Evolutionary conservation across 2,797 vertebrate genomes (phyloP), one percentile per base, ranked within the genome.

Genomic region (Pseudochirops corinnae): DNA sequence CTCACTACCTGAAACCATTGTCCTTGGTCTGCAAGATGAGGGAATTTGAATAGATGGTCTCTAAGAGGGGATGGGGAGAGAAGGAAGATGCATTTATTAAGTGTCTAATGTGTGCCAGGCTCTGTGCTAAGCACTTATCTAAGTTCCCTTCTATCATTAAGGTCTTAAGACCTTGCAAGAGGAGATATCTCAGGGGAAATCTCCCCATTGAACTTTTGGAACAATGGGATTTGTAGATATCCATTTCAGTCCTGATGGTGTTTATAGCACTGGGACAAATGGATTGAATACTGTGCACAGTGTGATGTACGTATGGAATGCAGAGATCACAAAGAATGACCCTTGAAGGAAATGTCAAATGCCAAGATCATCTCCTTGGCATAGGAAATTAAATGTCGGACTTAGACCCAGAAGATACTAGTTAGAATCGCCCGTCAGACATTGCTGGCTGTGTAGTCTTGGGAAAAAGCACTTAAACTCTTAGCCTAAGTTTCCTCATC

Each of bases 281-380:
- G 87, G 11, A n/a, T 53, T 16, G 57, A 52, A 12, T 53, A 62
- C 87, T 92, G 11, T 55, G 31, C 10, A 62, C 26, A 91, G 9
- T 56, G 33, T 1, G 33, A 29, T 46, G 29, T 29, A 24, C 1
- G 3, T 21, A 12, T 55, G 53, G 26, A 95, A 58, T 39, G 7
- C 55, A 33, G 5, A 26, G 6, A 58, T 58, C 57, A 58, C 57
- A 58, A 58, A 9, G 57, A 14, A 24, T 92, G 3, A 7, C 7
- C 26, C 92, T 55, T 56, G 58, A 96, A 95, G 50, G 55, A 62
- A 67, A 56, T 33, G 56, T 90, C 24, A 62, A 16, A 93, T 95
- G 9, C 28, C 21, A 1, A 56, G 16, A 50, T 55, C 18, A 74
- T 18, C 16, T 39, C 62, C 18, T 0, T 39, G 62, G 5, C n/a